These are phyloP conservation scores for Turnix velox DNA, from an alignment of 2,113 vertebrate species.

Conservation along the genomic window DNA sequence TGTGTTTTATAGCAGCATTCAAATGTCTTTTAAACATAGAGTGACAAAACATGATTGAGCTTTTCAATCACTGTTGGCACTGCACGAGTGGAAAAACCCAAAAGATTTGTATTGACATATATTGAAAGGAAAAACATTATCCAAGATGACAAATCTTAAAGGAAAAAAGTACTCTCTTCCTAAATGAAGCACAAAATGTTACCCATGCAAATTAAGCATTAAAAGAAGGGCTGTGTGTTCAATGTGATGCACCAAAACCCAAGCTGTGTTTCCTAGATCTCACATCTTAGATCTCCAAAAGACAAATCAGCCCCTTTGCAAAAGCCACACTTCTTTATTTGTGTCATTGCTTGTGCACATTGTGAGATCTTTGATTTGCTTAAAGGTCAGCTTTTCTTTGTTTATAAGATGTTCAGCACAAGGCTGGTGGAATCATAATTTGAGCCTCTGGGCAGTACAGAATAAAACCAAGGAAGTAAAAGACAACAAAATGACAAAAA, in stretches of 20 bases:
- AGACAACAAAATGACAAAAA: neutral
- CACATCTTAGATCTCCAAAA: neutral
- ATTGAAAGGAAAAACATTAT: neutral
- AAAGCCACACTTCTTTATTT: neutral
- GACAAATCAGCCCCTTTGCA: neutral
- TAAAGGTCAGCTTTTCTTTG: neutral
- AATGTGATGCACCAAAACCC: fast-evolving
- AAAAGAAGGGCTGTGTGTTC: neutral
- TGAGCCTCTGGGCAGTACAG: neutral
- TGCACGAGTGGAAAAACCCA: neutral
- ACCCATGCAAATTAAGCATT: neutral
- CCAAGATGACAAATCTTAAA: neutral
- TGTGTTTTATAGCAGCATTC: neutral
- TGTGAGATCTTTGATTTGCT: neutral
- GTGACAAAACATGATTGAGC: neutral
- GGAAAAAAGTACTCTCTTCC: neutral
- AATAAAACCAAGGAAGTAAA: neutral
- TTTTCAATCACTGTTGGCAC: neutral
- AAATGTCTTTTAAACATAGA: neutral
- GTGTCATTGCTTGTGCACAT: neutral
- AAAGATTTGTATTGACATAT: neutral
- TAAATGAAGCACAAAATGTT: neutral
- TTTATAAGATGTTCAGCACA: neutral
- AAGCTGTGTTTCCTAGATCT: neutral
- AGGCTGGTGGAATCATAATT: neutral